These are phyloP conservation scores for Erythrocercus mccallii DNA, from an alignment of 2,113 vertebrate species.

Conservation along the genomic window DNA sequence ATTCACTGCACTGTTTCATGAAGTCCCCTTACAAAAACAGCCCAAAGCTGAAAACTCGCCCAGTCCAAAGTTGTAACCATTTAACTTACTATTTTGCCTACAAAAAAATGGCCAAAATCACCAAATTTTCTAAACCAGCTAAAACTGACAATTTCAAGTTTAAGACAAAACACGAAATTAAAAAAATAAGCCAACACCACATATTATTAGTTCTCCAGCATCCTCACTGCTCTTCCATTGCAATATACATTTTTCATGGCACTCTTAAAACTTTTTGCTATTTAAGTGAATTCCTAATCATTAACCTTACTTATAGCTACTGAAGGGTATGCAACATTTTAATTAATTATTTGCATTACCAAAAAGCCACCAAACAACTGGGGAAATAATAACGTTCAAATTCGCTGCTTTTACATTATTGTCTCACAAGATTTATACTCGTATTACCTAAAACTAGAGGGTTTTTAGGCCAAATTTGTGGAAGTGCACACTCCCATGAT, in stretches of 20 bases:
- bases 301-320: not conserved
- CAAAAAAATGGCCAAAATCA: not conserved
- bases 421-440: not conserved
- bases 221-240: not conserved
- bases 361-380: not conserved
- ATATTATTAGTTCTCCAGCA: not conserved
- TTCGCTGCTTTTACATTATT: not conserved
- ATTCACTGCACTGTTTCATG: not conserved
- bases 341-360: not conserved
- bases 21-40: not conserved
- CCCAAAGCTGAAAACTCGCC: not conserved
- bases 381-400: not conserved
- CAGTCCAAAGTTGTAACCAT: not conserved
- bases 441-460: not conserved
- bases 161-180: not conserved
- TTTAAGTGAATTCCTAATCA: not conserved
- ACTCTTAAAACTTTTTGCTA: not conserved
- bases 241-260: not conserved
- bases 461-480: not conserved
- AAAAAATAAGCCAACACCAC: not conserved
- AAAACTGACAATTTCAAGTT: not conserved
- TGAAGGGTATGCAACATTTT: not conserved
- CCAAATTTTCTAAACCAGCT: not conserved
- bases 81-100: not conserved
- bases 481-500: not conserved